These are phyloP conservation scores for Tipula unca DNA, from an alignment of 2,888 invertebrate species.

Conservation along the genomic window DNA sequence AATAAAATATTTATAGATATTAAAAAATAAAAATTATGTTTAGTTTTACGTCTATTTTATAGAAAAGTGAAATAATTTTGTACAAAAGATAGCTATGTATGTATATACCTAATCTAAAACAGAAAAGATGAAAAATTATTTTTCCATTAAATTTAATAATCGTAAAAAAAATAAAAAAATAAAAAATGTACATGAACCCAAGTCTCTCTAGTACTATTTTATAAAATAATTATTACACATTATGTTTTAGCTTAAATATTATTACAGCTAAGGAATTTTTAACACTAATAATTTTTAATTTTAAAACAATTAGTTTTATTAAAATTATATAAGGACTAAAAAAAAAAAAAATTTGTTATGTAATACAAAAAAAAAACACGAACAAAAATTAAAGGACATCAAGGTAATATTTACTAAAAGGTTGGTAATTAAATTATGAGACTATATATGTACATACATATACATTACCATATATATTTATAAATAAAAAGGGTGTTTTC, in stretches of 20 bases:
- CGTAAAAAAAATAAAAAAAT: background rate
- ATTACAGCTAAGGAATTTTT: background rate
- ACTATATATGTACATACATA: no score
- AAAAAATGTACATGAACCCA: background rate
- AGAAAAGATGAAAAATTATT: background rate
- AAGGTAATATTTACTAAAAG: background rate
- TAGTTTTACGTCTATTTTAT: background rate
- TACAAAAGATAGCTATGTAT: background rate
- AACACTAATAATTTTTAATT: background rate
- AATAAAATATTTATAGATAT: background rate
- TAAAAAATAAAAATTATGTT: background rate
- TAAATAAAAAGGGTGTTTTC: background rate
- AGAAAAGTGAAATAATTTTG: background rate
- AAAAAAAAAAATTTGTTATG: background rate
- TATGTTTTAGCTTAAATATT: background rate
- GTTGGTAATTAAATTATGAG: background rate
- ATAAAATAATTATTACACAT: background rate
- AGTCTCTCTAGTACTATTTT: constrained; percentile 8
- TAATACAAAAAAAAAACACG: background rate
- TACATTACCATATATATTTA: background rate
- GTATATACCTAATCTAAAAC: background rate
- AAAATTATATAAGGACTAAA: background rate
- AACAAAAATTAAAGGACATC: background rate
- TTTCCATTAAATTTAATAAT: background rate
- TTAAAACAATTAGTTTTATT: background rate